Evolutionary conservation across 2,797 vertebrate species (phyloP), one percentile per base, ranked within the genome.

Genomic region (Falco novaeseelandiae): DNA sequence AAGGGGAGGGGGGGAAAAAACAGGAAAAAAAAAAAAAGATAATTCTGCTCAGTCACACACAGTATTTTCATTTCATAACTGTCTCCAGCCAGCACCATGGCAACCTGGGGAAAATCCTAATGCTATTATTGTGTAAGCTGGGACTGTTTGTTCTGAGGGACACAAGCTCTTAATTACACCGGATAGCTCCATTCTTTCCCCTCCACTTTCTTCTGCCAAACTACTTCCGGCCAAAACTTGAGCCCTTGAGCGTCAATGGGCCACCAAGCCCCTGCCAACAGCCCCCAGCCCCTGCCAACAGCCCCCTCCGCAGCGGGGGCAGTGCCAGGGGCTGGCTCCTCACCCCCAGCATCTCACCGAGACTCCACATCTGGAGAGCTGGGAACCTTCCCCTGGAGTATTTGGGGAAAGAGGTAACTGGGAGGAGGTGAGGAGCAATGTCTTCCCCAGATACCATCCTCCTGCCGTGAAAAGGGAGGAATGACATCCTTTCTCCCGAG

Each of bases 61-160:
- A 91, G 94, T 95, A 93, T 94, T 95, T 95, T 95, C 84, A 96
- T 97, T 97, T 98, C 96, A 97, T 97, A 97, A 97, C 96, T 84
- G 92, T 88, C 96, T 97, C 96, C 93, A 96, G 93, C 76, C 87
- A 96, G 94, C 87, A 82, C 97, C 96, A 97, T 97, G 90, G 97
- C 95, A 97, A 97, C 95, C 86, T 93, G 93, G 82, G 92, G 96
- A 97, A 96, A 97, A 96, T 95, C 95, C 95, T 90, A 96, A 94
- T 96, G 93, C 92, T 97, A 94, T 94, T 95, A 96, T 92, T 89
- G 93, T 96, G 96, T 89, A 95, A 94, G 92, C 76, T 91, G 84
- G 96, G 79, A 96, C 93, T 95, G 86, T 96, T 96, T 96, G 92
- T 95, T 96, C 92, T 79, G 90, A 96, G 90, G 91, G 87, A 94